Percentiles rank a stretch among this genome's conserved stretches.
phyloP scores from a whole-genome alignment of 2,113 vertebrate species.

The Arizona elegans region DNA sequence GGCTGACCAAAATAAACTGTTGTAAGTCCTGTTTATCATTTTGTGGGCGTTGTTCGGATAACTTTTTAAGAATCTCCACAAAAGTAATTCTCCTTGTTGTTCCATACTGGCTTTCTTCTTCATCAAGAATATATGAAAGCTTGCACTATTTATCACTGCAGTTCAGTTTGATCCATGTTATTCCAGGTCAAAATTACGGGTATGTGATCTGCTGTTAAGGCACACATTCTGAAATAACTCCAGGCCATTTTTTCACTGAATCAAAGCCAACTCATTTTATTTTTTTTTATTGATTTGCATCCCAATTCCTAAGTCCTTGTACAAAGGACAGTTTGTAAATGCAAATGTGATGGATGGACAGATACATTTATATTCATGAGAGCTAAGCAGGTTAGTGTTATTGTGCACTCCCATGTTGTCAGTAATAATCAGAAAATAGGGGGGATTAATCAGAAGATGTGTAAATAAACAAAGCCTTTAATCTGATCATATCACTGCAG shows the following conservation, averaged over 20 bases:
- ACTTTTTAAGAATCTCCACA: neutral
- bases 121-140: neutral
- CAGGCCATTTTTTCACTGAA: slow-evolving; percentile 38
- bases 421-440: slow-evolving; percentile 50
- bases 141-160: neutral
- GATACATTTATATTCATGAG: slow-evolving; percentile 63
- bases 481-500: slow-evolving; percentile 43
- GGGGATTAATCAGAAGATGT: slow-evolving; percentile 31
- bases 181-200: neutral
- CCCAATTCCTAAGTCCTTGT: slow-evolving; percentile 49
- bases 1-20: no score
- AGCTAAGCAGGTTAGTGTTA: slow-evolving; percentile 51
- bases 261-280: slow-evolving; percentile 32
- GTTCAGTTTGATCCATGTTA: neutral
- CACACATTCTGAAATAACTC: neutral
- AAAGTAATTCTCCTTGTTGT: neutral
- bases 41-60: neutral
- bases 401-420: slow-evolving; percentile 56
- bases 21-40: no score
- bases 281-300: slow-evolving; percentile 49
- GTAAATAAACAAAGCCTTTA: slow-evolving; percentile 25
- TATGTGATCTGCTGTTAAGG: neutral
- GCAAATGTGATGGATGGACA: slow-evolving; percentile 56
- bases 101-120: neutral
- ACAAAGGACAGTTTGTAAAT: slow-evolving; percentile 52